Percentiles rank a stretch among this genome's conserved stretches.
These are phyloP conservation scores for Rutpela maculata DNA, from an alignment of 2,888 invertebrate species.

Conservation along the genomic window DNA sequence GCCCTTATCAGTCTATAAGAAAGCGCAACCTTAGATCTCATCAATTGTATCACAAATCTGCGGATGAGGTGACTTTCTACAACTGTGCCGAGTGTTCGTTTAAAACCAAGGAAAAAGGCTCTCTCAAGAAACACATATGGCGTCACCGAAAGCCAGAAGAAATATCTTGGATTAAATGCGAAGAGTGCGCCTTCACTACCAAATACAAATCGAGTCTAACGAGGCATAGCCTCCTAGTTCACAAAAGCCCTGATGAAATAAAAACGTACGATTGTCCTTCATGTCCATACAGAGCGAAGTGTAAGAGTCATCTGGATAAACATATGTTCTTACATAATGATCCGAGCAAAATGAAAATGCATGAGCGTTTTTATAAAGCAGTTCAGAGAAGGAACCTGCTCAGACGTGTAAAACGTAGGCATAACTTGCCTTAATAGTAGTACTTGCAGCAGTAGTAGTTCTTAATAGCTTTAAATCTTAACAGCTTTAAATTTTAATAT, in stretches of 20 bases:
- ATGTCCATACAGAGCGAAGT: neutral
- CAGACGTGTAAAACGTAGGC: constrained; percentile 21
- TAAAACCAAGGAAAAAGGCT: neutral
- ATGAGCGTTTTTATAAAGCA: constrained; percentile 22
- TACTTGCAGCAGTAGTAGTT: no score
- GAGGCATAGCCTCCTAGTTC: neutral
- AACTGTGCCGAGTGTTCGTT: neutral
- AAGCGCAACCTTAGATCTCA: neutral
- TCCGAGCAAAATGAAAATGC: constrained; percentile 16
- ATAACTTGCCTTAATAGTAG: no score
- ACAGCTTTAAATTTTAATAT: no score
- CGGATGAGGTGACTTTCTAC: neutral
- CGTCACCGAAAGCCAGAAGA: neutral
- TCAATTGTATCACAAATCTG: neutral
- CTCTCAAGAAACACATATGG: neutral
- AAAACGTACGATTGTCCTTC: neutral
- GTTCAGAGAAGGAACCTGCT: constrained; percentile 1
- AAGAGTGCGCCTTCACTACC: neutral
- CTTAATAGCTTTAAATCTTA: no score
- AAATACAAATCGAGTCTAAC: neutral
- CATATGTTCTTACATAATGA: neutral
- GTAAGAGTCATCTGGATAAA: neutral
- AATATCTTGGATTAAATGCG: neutral
- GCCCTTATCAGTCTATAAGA: neutral
- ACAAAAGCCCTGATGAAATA: neutral